These are phyloP conservation scores for Notamacropus eugenii DNA, from an alignment of 2,797 vertebrate genomes.

Conservation along the genomic window DNA sequence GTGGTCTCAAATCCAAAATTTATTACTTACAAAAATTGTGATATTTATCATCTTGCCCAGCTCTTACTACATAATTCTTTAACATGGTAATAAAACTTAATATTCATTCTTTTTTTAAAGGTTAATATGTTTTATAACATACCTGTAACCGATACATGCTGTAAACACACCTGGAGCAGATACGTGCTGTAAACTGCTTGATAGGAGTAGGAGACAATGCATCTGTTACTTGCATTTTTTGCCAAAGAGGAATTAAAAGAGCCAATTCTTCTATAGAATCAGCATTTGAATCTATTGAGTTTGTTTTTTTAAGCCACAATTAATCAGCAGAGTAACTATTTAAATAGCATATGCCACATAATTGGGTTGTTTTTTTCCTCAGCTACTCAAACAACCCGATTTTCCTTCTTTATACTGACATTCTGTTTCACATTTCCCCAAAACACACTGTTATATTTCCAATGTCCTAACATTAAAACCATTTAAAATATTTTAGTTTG, in stretches of 20 bases:
- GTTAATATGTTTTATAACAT: background rate
- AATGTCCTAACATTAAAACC: background rate
- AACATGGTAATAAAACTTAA: background rate
- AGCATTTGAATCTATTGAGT: background rate
- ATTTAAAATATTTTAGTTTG: background rate
- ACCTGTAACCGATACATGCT: background rate
- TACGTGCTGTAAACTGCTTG: background rate
- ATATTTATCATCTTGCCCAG: background rate
- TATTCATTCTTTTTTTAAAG: background rate
- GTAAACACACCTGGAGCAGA: background rate
- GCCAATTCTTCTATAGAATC: background rate
- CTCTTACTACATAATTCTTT: background rate
- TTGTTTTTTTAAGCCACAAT: background rate
- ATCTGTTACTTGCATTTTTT: background rate
- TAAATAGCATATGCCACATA: background rate
- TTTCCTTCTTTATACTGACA: background rate
- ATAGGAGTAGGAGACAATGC: background rate
- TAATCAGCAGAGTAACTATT: background rate
- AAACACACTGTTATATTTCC: constrained; percentile 3
- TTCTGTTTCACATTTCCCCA: background rate
- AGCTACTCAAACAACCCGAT: background rate
- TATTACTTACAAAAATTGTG: background rate
- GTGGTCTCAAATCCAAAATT: background rate
- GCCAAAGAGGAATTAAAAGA: background rate
- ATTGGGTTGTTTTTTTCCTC: background rate